Base-by-base conservation (phyloP, 2,888 invertebrate species). In the Tetragonula carbonaria region DNA sequence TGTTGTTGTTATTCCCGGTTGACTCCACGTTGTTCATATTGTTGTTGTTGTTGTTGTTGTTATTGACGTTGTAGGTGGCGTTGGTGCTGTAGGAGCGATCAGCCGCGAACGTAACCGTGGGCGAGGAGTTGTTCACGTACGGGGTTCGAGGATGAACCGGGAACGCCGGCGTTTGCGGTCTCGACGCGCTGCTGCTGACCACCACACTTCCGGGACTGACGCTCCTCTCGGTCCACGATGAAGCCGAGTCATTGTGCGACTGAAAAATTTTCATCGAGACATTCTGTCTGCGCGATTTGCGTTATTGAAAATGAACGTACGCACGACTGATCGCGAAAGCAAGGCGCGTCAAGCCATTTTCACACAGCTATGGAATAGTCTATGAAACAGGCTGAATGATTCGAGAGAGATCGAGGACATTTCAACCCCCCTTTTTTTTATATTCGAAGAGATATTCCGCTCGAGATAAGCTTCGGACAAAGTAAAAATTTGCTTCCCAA, bases 161-260 rank as follows among this genome's bases (percentile, higher is more conserved):
- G 95, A 99, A 99, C 78, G 98, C 97, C 66, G 99, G 99, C 38
- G 99, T 99, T 94, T 98, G 98, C 50, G 98, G 98, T 83, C 98
- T 96, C 86, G 96, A 96, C 55, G 95, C 95, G 66, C 95, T 94
- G 66, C 95, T 94, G 75, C 95, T 95, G 62, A 94, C 95, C 84
- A 96, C 96, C 65, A 95, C 94, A 87, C 95, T 95, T 85, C 95
- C 95, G 67, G 96, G 96, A 90, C 95, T 95, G 78, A 96, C 95
- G 86, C 97, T 96, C 79, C 94, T 92, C 90, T 94, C 94, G 80
- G 93, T 93, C 96, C 96, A 97, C 93, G 97, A 96, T 91, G 96
- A 96, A 90, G 96, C 96, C 28, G 96, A 96, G 86, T 97, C 97
- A 89, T 93, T 94, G 87, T 93, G 94, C 73, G 91, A 89, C 93